These are phyloP conservation scores for Chrysina gloriosa DNA, from an alignment of 2,888 invertebrate species.

Conservation along the genomic window DNA sequence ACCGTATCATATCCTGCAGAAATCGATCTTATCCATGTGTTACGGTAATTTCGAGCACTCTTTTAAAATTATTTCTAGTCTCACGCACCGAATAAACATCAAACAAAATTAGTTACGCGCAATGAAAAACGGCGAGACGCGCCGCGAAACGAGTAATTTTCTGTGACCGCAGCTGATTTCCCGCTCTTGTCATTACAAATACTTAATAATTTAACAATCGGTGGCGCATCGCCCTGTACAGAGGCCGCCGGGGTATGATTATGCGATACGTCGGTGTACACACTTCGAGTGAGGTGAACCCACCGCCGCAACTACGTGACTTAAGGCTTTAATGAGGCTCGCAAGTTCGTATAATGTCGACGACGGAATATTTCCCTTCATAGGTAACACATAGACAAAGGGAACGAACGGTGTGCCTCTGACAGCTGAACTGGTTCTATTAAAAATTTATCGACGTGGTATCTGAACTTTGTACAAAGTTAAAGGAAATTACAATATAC, in stretches of 20 bases:
- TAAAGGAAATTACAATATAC: neutral
- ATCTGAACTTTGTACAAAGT: neutral
- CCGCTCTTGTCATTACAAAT: slow-evolving; percentile 28
- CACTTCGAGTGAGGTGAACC: neutral
- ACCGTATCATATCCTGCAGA: neutral
- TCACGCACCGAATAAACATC: slow-evolving; percentile 31
- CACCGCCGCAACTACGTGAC: slow-evolving; percentile 25
- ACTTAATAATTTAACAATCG: slow-evolving; percentile 30
- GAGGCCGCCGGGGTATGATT: slow-evolving; percentile 6
- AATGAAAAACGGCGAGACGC: slow-evolving; percentile 9
- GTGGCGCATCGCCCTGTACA: slow-evolving; percentile 21
- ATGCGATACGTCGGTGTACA: neutral
- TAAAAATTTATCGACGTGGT: slow-evolving; percentile 22
- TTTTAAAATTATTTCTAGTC: slow-evolving; percentile 18
- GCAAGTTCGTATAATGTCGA: slow-evolving; percentile 26
- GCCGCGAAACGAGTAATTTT: slow-evolving; percentile 32
- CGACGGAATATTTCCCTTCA: slow-evolving; percentile 16
- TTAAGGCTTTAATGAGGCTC: slow-evolving; percentile 39
- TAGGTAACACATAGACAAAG: slow-evolving; percentile 2
- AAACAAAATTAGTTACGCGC: slow-evolving; percentile 35
- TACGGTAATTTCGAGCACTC: slow-evolving; percentile 7
- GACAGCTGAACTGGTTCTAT: slow-evolving; percentile 24
- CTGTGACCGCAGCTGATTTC: slow-evolving; percentile 30
- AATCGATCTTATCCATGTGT: slow-evolving; percentile 21
- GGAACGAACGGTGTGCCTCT: neutral